Base-by-base conservation (phyloP, 2,797 vertebrate species). In the Antrozous pallidus region DNA sequence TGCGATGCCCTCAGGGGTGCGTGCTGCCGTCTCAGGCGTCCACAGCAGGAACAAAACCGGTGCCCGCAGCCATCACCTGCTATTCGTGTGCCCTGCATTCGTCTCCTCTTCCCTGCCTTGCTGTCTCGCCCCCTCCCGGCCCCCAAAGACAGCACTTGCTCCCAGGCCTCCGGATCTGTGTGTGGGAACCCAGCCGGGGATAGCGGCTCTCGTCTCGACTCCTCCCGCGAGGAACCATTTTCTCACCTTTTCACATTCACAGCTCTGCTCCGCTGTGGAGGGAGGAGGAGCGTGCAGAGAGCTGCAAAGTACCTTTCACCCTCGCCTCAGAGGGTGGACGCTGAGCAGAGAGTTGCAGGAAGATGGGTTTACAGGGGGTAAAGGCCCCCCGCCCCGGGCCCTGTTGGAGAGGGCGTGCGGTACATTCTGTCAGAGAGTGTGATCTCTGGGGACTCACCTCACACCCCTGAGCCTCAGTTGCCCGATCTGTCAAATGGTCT, bases 11-110 rank as follows among this genome's bases (percentile, higher is more conserved):
- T 20, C 71, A 0, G 51, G 5, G 42, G 42, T 16, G 9, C 5
- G 2, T 31, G 14, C 2, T 18, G 49, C 49, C 2, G 8, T 5
- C 40, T 33, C 33, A 6, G 36, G 2, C 0, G 18, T 20, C 42
- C 61, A 63, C 28, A 1, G 67, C 0, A 3, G 45, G 54, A 6
- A 12, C 5, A 38, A 67, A 0, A 63, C 26, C 1, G 4, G 14
- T 11, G 26, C 13, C 51, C 14, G n/a, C 10, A 5, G 33, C 5
- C 18, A 49, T 31, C 28, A 18, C 69, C 18, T 18, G 42, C 33
- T n/a, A 14, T 24, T 8, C 5, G 12, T 0, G 20, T 6, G 2
- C 8, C 31, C 33, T 2, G 0, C 3, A 12, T 6, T 26, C 38
- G 73, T 26, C n/a, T 58, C 12, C 17, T 12, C 69, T 26, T 42